Base-by-base conservation (phyloP, 2,797 vertebrate species). In the Luscinia megarhynchos region DNA sequence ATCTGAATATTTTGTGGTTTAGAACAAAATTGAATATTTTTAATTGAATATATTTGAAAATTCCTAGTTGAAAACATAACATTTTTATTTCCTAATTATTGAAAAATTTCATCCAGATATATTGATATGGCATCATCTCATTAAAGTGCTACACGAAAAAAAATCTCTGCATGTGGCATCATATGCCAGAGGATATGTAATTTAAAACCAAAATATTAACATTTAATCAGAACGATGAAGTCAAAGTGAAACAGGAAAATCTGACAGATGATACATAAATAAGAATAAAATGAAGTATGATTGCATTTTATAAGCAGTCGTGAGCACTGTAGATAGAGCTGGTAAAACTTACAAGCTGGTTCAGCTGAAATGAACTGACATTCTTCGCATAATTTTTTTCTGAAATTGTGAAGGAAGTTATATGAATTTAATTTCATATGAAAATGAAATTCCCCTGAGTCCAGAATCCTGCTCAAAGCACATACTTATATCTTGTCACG, bases 191-290 rank as follows among this genome's bases (percentile, higher is more conserved):
- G 48, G 87, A 74, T 74, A 76, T 63, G 63, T 76, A 87, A 79
- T 90, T 79, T 95, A 90, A 90, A 78, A 20, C n/a, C 59, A 40
- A 91, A 93, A 75, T 78, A 77, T 86, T 94, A 89, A 86, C 66
- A 61, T 91, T 81, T 84, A 92, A 88, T 93, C 62, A 88, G 59
- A 94, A 81, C 6, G 10, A n/a, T 38, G 76, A 93, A 90, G 79
- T 86, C 74, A 76, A 91, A 73, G 64, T 69, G 58, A 90, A 94
- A 76, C n/a, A 87, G 59, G 77, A 84, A 90, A 76, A 70, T 79
- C 63, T 79, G 88, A 77, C 1, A 20, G 79, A 76, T 70, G 46
- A 58, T 59, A 41, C 34, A 43, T 78, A 93, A 93, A 81, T 41
- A 86, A 68, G 77, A 94, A 66, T 51, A 73, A 90, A 93, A 91